phyloP scores from a whole-genome alignment of 2,888 invertebrate species.

The Diplazon laetatorius region DNA sequence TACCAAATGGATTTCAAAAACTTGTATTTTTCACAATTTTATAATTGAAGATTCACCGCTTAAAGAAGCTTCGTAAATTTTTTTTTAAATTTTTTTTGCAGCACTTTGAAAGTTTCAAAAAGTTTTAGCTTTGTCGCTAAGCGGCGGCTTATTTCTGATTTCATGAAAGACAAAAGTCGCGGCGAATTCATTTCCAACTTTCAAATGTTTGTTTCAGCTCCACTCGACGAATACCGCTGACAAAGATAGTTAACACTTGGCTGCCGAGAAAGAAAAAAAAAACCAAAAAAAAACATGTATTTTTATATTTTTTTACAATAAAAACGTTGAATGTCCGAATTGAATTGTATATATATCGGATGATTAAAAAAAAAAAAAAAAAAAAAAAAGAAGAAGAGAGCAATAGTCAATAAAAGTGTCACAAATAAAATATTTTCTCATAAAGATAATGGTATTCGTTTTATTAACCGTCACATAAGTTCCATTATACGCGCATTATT shows the following conservation, averaged over 20 bases:
- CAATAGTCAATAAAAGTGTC: neutral
- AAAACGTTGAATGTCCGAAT: neutral
- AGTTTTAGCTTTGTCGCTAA: too few species aligned
- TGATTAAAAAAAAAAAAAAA: neutral
- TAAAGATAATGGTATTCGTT: conserved; percentile 58
- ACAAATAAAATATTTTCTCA: conserved; percentile 14
- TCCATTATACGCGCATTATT: conserved; percentile 50
- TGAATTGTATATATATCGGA: neutral
- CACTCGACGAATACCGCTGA: conserved; percentile 44
- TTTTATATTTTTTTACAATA: conserved; percentile 28
- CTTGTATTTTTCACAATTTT: too few species aligned
- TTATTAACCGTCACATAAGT: conserved; percentile 57
- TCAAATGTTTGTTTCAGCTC: conserved; percentile 53
- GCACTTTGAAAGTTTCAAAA: too few species aligned
- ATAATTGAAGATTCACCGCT: too few species aligned
- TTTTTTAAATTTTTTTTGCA: too few species aligned
- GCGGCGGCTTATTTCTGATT: neutral
- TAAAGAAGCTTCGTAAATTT: too few species aligned
- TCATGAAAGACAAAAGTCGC: neutral
- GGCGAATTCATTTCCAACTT: neutral
- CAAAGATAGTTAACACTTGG: conserved; percentile 35
- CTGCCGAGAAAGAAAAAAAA: neutral
- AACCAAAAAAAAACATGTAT: too few species aligned
- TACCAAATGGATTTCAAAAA: too few species aligned
- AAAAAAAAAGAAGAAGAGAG: too few species aligned